Evolutionary conservation across 1,140 invertebrate species (phyloP), one percentile per base, ranked within the genome.

Genomic region (Nasonia longicornis): DNA sequence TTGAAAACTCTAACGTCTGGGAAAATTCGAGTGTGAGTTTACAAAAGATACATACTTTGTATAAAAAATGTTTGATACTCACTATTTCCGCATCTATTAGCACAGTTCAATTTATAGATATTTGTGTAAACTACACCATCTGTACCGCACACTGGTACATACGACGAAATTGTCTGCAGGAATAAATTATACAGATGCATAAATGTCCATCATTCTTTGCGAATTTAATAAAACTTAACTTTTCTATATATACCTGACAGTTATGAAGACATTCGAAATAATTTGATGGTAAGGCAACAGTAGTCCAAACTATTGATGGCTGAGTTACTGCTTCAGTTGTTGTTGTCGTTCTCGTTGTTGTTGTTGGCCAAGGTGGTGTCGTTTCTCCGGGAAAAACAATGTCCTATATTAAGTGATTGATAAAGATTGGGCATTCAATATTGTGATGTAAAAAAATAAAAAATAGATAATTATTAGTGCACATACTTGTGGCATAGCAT

Each of bases 141-240:
- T 2, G 92, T 89, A 6, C 94, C 95, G 85, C 95, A 96, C 6
- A 96, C 92, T 42, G 95, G 95, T 87, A 93, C 93, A 84, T 94
- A 95, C 83, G 89, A 83, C 0, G 94, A 35, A 35, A 35, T 94
- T 0, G 90, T 90, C 66, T 91, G 89, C 83, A 42, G 7, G 2
- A 35, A 69, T 7, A 75, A 45, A n/a, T 7, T 11, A 14, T 63
- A 35, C 26, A 35, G 31, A 3, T 35, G 31, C 31, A 35, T 35
- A 3, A 35, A 35, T 6, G 31, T 35, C 3, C 31, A 35, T 35
- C 31, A 6, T 35, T 35, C 4, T 35, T 35, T 35, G 4, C 31
- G 4, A 35, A 4, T 6, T 35, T 6, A 35, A 69, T 7, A 81
- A 45, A n/a, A 3, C 58, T n/a, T 11, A 20, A 35, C 26, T 35